Conservation (phyloP, 2,113 vertebrate species). For the Nycticryphes semicollaris region DNA sequence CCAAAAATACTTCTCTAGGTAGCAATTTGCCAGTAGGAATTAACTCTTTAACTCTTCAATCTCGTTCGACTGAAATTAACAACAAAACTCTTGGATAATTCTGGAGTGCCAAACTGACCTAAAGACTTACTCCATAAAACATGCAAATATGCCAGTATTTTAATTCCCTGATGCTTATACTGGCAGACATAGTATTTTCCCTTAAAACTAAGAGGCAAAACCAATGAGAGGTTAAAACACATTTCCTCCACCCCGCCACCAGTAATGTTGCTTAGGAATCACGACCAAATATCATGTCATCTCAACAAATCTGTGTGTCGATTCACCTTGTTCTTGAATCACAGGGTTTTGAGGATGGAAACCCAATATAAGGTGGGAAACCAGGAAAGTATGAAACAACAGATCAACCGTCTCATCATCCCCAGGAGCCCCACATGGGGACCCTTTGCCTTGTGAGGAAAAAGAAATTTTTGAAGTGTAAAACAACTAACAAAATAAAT, state of each 20-base stretch:
- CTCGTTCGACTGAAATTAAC: background rate
- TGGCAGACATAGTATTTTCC: background rate
- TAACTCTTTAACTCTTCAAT: background rate
- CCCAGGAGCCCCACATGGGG: background rate
- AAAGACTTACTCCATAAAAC: background rate
- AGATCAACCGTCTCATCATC: background rate
- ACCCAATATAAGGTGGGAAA: background rate
- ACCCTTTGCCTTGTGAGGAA: background rate
- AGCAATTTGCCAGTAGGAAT: background rate
- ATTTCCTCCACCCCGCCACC: background rate
- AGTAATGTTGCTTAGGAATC: background rate
- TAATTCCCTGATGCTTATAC: background rate
- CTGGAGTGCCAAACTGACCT: background rate
- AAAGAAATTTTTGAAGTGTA: background rate
- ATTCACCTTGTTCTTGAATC: background rate
- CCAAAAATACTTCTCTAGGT: background rate
- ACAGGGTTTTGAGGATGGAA: background rate
- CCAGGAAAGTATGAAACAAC: background rate
- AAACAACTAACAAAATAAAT: background rate
- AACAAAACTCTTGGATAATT: background rate
- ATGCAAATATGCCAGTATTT: background rate
- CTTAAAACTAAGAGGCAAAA: background rate
- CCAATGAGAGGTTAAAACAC: background rate
- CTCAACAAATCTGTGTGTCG: background rate
- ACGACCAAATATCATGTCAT: background rate